Base-by-base conservation (phyloP, 2,888 invertebrate species). In the Ophonus ardosiacus region DNA sequence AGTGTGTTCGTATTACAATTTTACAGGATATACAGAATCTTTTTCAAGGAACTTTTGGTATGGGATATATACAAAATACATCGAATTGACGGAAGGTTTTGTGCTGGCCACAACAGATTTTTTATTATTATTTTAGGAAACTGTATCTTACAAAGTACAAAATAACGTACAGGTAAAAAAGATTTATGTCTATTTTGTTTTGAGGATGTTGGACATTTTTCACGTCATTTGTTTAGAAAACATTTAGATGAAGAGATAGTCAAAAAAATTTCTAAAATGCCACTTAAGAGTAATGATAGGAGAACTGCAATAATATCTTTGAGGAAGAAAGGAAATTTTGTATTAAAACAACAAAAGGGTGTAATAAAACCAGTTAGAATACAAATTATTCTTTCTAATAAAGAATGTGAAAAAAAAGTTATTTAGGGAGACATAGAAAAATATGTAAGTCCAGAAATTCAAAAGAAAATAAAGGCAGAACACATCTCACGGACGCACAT, bases 351-450 rank as follows among this genome's bases (percentile, higher is more conserved):
- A 0, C 86, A 86, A 81, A 87, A 86, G 78, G 85, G 85, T 78
- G 74, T 86, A 56, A 8, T 86, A 10, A 43, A 85, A 21, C 86
- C 86, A 63, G 85, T 87, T 10, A 84, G 85, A 85, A 40, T 3
- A 18, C 65, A 18, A 68, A 61, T 18, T 10, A 0, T 43, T 43
- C 43, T 7, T 43, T 10, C 43, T 10, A 21, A 10, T 43, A 68
- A 21, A 17, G 18, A 5, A 10, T 18, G 6, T 10, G 24, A 68
- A 65, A 0, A 15, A 86, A 85, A 85, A 84, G 80, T 5, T 24
- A 81, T 4, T 40, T 87, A n/a, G 85, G 83, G 40, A 86, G 86
- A 40, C 87, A 87, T 59, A 82, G 85, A 51, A 86, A 86, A 86
- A 57, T 5, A 1, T 87, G 86, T 63, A 86, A 85, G 79, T 85